phyloP scores from a whole-genome alignment of 1,140 invertebrate genomes.

The Pseudomyrmex dendroicus region DNA sequence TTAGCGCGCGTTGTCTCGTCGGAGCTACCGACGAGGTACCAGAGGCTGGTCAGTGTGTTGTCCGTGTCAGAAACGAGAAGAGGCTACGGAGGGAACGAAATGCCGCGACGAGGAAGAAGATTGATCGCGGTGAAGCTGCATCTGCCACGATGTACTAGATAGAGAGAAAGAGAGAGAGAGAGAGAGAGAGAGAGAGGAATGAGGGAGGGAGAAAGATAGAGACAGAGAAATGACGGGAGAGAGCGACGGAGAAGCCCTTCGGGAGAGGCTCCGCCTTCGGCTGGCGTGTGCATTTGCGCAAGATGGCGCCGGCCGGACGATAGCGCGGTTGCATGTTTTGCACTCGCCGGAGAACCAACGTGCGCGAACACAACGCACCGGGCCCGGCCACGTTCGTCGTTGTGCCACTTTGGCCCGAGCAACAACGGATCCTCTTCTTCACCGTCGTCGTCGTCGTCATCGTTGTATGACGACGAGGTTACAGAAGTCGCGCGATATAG shows the following conservation, averaged over 20 bases:
- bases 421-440: conserved; percentile 51
- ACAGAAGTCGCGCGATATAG: conserved; percentile 13
- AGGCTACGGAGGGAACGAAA: conserved; percentile 11
- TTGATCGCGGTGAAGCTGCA: conserved; percentile 75
- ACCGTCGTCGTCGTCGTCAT: conserved; percentile 14
- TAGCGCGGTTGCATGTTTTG: conserved; percentile 56
- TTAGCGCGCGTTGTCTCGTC: not conserved
- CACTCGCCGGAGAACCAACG: conserved; percentile 38
- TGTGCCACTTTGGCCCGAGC: not conserved
- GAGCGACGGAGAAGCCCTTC: conserved; percentile 72
- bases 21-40: conserved; percentile 34
- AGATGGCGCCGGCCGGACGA: conserved; percentile 80
- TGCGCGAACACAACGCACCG: conserved; percentile 9
- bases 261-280: conserved; percentile 84
- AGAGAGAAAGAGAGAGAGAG: not conserved
- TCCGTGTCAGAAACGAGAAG: conserved; percentile 3
- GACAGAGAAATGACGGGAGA: conserved; percentile 65
- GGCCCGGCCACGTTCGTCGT: conserved; percentile 1
- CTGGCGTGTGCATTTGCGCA: conserved; percentile 83
- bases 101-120: conserved; percentile 63
- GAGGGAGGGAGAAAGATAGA: not conserved
- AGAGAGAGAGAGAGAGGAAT: not conserved
- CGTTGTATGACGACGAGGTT: conserved; percentile 1
- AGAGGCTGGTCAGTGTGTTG: not conserved
- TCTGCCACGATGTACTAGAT: conserved; percentile 56